Conservation (phyloP, 2,888 invertebrate species). For the Ptilodon capucinus region DNA sequence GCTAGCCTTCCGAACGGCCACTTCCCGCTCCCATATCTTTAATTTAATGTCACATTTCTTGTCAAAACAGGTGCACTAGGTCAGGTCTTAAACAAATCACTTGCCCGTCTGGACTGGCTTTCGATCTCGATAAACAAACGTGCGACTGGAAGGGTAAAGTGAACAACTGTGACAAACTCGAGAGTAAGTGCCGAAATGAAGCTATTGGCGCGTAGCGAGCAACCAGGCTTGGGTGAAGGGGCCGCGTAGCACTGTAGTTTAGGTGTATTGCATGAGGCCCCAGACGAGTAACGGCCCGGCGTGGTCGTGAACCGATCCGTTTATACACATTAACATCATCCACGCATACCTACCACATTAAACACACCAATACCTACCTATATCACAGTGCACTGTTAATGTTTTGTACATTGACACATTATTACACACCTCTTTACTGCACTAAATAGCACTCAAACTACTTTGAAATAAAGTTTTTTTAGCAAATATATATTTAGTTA, state of each 20-base stretch:
- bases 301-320: constrained; percentile 50
- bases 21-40: constrained; percentile 64
- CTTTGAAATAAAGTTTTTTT: too few relatives aligned
- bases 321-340: constrained; percentile 61
- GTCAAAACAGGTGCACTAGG: constrained; percentile 93
- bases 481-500: too few relatives aligned
- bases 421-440: neutral
- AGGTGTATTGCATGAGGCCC: constrained; percentile 80
- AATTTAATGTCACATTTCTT: constrained; percentile 79
- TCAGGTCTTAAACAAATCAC: constrained; percentile 98
- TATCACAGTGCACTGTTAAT: neutral
- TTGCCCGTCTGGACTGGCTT: constrained; percentile 98
- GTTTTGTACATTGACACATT: neutral
- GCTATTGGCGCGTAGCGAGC: constrained; percentile 77
- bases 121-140: constrained; percentile 98
- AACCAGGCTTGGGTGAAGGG: constrained; percentile 79
- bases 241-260: constrained; percentile 79
- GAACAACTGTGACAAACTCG: constrained; percentile 97
- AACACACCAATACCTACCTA: constrained; percentile 13
- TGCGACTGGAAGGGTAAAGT: constrained; percentile 99
- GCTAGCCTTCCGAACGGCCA: constrained; percentile 71
- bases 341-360: constrained; percentile 23
- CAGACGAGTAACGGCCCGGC: constrained; percentile 56
- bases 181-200: constrained; percentile 92
- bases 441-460: neutral